phyloP scores from a whole-genome alignment of 2,113 vertebrate genomes.

The Saguinus midas region DNA sequence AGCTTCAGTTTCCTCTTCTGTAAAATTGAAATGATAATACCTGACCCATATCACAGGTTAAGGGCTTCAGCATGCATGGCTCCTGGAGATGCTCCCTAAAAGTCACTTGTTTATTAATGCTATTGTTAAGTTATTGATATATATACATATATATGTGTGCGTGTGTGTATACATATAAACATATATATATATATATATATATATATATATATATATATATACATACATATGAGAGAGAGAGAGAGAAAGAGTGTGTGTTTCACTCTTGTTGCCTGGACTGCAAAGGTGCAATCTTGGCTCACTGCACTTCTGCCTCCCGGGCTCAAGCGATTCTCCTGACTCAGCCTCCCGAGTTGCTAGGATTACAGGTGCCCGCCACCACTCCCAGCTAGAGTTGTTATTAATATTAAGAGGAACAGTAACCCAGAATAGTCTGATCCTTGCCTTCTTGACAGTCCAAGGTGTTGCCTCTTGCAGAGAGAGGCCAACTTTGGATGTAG shows the following conservation, averaged over 20 bases:
- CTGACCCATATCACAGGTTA: not conserved
- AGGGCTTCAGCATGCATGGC: not conserved
- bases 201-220: too few species aligned
- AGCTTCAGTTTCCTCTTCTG: not conserved
- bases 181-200: too few species aligned
- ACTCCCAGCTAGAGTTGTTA: not conserved
- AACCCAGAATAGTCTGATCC: not conserved
- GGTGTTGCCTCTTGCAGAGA: not conserved
- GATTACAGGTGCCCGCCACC: too few species aligned
- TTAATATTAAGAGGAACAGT: not conserved
- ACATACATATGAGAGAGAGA: too few species aligned
- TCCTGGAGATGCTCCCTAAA: not conserved
- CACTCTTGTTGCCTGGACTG: too few species aligned
- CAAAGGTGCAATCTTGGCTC: too few species aligned
- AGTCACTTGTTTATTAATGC: not conserved
- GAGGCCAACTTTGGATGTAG: not conserved
- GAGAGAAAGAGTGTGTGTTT: too few species aligned
- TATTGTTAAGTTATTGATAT: not conserved
- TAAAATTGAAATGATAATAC: slow-evolving; percentile 13
- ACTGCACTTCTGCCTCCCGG: too few species aligned
- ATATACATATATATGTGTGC: too few species aligned
- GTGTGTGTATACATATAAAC: too few species aligned
- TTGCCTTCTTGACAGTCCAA: not conserved
- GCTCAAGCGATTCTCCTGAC: too few species aligned
- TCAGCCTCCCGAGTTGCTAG: too few species aligned